Evolutionary conservation across 1,140 invertebrate species (phyloP).

Genomic region (Hydropsyche tenuis): DNA sequence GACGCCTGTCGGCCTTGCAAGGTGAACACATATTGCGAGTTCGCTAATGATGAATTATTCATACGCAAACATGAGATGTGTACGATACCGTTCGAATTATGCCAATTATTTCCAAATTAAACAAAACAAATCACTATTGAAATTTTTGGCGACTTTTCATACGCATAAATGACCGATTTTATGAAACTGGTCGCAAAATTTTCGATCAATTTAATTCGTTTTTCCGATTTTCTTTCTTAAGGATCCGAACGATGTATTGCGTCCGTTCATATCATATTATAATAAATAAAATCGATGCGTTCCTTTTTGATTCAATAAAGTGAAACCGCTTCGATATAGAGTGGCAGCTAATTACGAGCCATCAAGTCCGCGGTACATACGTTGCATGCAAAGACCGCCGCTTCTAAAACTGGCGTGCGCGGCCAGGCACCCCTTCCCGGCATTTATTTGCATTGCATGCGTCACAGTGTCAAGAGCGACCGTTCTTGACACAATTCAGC

Average conservation of each 20-base stretch:
- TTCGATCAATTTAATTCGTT: too few relatives aligned
- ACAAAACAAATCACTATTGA: not conserved
- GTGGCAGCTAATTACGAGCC: constrained; percentile 24
- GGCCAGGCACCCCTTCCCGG: too few relatives aligned
- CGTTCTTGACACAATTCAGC: constrained; percentile 20
- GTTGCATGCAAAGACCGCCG: not conserved
- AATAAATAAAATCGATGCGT: too few relatives aligned
- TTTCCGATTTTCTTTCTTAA: too few relatives aligned
- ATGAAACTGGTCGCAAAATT: too few relatives aligned
- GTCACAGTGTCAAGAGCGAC: constrained; percentile 1
- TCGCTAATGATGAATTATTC: not conserved
- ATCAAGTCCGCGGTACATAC: constrained; percentile 2
- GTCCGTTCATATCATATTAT: not conserved
- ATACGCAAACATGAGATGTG: not conserved
- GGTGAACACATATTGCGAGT: not conserved
- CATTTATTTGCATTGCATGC: too few relatives aligned
- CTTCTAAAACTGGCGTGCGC: constrained; percentile 12
- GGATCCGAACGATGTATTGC: too few relatives aligned
- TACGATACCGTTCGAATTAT: not conserved
- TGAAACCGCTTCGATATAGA: constrained; percentile 16
- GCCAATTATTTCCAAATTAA: not conserved
- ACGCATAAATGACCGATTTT: too few relatives aligned
- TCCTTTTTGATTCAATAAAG: not conserved
- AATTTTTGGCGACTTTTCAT: too few relatives aligned
- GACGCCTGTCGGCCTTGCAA: not conserved